Base-by-base conservation (phyloP, 2,797 vertebrate species). In the Gadopsis bispinosus region DNA sequence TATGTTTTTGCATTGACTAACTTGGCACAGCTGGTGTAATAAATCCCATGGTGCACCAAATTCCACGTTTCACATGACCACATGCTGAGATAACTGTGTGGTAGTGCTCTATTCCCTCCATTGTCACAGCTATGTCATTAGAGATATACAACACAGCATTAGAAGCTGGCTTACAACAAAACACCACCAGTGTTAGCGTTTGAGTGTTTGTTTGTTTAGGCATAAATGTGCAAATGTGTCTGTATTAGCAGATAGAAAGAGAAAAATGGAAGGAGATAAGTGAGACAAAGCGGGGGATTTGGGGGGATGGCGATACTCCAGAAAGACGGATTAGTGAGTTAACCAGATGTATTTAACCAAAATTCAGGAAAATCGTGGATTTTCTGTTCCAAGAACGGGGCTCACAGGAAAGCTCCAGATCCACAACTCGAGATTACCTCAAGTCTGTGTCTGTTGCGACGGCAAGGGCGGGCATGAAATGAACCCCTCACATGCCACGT, bases 121-220 rank as follows among this genome's bases (percentile, higher is more conserved):
- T 51, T 80, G 83, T 43, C 65, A 60, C 77, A 76, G 64, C 75
- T n/a, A 41, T 75, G 78, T 77, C 51, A 89, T 83, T 81, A 86
- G 35, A 71, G 56, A 77, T 22, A 51, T 35, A 35, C 33, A 84
- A 63, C 69, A 75, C 60, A 59, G 20, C 62, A 71, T 81, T 62
- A 81, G 45, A 26, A 41, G 63, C 33, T 31, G 59, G 19, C 35
- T 47, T 65, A 33, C 43, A 76, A 58, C 35, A 83, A 79, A 75
- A 77, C 33, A 2, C 47, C 35, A 55, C n/a, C 19, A 50, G 13
- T 54, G 31, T 58, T 63, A 29, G 4, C 19, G 53, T 2, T 20
- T 33, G 29, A 22, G 29, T 2, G 22, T 41, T 20, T 45, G n/a
- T 58, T 6, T 68, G 50, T 47, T 19, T 39, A 0, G 58, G 66